Base-by-base conservation (phyloP, 2,797 vertebrate species). In the Bradypodion ventrale region DNA sequence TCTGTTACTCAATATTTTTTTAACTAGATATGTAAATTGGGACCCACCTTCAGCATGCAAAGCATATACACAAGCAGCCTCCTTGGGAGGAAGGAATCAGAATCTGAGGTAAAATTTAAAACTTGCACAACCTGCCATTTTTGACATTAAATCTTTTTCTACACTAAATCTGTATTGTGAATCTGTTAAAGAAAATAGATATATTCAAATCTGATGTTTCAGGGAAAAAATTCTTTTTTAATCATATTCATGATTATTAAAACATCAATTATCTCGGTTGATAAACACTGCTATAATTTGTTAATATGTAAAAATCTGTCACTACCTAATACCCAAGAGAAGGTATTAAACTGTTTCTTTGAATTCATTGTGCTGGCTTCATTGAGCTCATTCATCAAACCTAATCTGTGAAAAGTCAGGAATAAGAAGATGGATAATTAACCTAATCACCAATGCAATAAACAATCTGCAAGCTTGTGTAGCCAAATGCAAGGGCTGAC, bases 371-470 rank as follows among this genome's bases (percentile, higher is more conserved):
- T 44, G 0, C 21, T 9, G 25, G 9, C 82, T 91, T 88, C 19
- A 76, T 76, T 35, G 27, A 27, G 65, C 37, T 68, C 83, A 32
- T 85, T 86, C 56, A n/a, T 74, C 76, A 83, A 65, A 76, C 15
- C 29, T 29, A 16, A 32, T 16, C 35, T 42, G 60, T 82, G 44
- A 89, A 84, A 90, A 91, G 59, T 70, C 37, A 27, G 0, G 7
- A 89, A 83, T 81, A 62, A 83, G 83, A 83, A 32, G 0, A 88
- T 21, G 42, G 69, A 59, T 29, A 56, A 87, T 75, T 37, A 89
- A 12, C 81, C 86, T 63, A 84, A 88, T 74, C 27, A n/a, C 29
- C 63, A 87, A 16, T 60, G 63, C 27, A 86, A 66, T 35, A 70
- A 80, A 83, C 81, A 75, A 12, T 80, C 82, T 85, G 25, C 32